phyloP scores from a whole-genome alignment of 2,113 vertebrate species.

The Oncorhynchus clarkii region DNA sequence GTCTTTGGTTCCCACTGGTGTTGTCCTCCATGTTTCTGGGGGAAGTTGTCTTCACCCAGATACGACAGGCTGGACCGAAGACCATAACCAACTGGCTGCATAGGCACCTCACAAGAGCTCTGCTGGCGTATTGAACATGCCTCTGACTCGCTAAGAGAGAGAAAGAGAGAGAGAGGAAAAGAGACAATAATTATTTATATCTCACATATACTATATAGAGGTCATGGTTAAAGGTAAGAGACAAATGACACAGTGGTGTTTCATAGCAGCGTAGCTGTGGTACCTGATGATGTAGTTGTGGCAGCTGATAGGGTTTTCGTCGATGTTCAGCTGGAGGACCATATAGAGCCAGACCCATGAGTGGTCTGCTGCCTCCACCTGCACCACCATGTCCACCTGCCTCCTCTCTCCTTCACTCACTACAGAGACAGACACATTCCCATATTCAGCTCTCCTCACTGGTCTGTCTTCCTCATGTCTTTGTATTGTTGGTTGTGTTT shows the following conservation, averaged over 20 bases:
- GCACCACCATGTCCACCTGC: constrained; percentile 84
- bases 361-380: constrained; percentile 76
- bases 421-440: constrained; percentile 48
- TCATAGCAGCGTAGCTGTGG: neutral
- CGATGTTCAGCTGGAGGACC: constrained; percentile 80
- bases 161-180: neutral
- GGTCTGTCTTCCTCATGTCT: neutral
- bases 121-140: constrained; percentile 93
- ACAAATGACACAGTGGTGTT: neutral
- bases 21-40: constrained; percentile 56
- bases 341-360: constrained; percentile 89
- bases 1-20: constrained; percentile 9
- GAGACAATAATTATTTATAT: neutral
- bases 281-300: constrained; percentile 91
- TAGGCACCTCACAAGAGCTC: constrained; percentile 67
- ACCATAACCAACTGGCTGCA: constrained; percentile 59
- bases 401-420: constrained; percentile 84
- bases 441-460: neutral
- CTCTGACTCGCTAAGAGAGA: constrained; percentile 79
- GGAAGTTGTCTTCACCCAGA: constrained; percentile 77
- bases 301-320: constrained; percentile 79
- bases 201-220: neutral
- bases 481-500: neutral
- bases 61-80: constrained; percentile 77
- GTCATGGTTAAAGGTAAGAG: no score